phyloP scores from a whole-genome alignment of 2,113 vertebrate species.

The Chaetorhynchus papuensis region DNA sequence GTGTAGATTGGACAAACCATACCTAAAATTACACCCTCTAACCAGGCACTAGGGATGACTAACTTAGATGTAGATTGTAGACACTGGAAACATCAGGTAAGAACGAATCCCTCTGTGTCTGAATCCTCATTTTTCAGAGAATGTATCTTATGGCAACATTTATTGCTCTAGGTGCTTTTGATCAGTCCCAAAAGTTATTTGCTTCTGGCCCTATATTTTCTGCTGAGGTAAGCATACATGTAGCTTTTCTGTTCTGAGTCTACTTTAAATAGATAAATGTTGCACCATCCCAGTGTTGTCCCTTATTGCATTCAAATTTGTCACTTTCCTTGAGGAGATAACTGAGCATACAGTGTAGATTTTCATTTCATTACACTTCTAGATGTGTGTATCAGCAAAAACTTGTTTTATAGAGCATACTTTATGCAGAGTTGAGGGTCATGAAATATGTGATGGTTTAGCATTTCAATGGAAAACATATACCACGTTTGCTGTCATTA shows the following conservation, averaged over 20 bases:
- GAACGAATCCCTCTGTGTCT: background rate
- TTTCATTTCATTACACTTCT: slow-evolving; percentile 4
- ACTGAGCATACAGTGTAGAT: background rate
- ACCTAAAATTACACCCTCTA: background rate
- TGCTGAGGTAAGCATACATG: background rate
- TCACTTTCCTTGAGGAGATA: background rate
- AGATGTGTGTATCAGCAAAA: slow-evolving; percentile 18
- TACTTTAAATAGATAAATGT: background rate
- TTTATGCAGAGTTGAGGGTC: background rate
- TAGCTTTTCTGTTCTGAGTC: background rate
- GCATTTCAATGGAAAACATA: background rate
- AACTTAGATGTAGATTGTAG: background rate
- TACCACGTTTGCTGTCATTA: background rate
- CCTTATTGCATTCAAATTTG: background rate
- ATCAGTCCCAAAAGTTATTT: background rate
- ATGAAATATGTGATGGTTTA: slow-evolving; percentile 9
- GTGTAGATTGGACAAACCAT: background rate
- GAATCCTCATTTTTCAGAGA: background rate
- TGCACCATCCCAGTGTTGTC: background rate
- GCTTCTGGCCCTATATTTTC: background rate
- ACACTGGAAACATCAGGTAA: background rate
- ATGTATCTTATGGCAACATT: background rate
- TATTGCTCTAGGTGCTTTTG: background rate
- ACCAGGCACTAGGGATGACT: background rate
- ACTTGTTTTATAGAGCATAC: background rate